A percentile compares a stretch with the other conserved stretches of the same genome.
phyloP scores from a whole-genome alignment of 2,797 vertebrate genomes.

The Austrolebias charrua region DNA sequence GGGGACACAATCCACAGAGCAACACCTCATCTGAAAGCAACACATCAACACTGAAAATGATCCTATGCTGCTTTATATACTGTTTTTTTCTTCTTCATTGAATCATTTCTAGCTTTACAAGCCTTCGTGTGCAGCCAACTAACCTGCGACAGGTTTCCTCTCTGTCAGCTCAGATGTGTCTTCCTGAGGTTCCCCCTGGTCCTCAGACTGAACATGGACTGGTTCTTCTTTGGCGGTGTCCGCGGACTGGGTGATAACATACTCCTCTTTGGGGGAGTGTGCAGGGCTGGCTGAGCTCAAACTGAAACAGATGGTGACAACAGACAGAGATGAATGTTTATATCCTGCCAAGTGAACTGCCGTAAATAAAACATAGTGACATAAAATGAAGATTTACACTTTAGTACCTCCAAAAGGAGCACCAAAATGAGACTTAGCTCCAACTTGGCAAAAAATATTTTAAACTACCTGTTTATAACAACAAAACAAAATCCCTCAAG shows the following conservation, averaged over 20 bases:
- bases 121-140: constrained; percentile 58
- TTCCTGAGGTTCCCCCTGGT: constrained; percentile 79
- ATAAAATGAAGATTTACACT: constrained; percentile 50
- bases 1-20: constrained; percentile 75
- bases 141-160: constrained; percentile 76
- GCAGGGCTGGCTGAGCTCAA: constrained; percentile 94
- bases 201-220: constrained; percentile 81
- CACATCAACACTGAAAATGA: constrained; percentile 12
- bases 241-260: constrained; percentile 77
- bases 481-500: constrained; percentile 3
- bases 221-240: constrained; percentile 85
- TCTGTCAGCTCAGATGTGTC: constrained; percentile 84
- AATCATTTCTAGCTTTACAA: constrained; percentile 16
- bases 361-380: constrained; percentile 53
- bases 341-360: constrained; percentile 57
- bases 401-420: constrained; percentile 32
- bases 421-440: constrained; percentile 37
- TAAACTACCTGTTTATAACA: constrained; percentile 35
- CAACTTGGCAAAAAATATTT: constrained; percentile 39
- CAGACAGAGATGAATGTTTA: constrained; percentile 54
- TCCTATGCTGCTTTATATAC: too few relatives aligned
- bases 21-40: constrained; percentile 78
- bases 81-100: constrained; percentile 8
- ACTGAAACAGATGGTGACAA: constrained; percentile 78
- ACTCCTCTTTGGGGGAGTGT: constrained; percentile 90